phyloP scores from a whole-genome alignment of 2,888 invertebrate genomes.

The Phragmatobia fuliginosa region DNA sequence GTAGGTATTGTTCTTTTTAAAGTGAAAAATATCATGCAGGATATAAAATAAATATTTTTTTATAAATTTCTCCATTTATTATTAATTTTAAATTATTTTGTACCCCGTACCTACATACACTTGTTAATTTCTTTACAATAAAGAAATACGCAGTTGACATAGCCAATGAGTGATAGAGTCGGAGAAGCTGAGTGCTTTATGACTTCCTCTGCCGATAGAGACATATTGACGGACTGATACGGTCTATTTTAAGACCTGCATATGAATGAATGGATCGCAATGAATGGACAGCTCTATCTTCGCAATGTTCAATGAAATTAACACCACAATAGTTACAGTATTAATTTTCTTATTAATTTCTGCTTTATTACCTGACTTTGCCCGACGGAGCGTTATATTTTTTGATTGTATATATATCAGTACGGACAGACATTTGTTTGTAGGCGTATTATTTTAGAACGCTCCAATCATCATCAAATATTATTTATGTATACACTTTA shows the following conservation, averaged over 20 bases:
- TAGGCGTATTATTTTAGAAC: too few relatives aligned
- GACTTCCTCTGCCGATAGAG: constrained; percentile 71
- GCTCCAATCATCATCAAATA: too few relatives aligned
- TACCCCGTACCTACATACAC: constrained; percentile 31
- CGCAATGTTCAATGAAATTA: constrained; percentile 13
- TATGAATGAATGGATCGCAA: constrained; percentile 63
- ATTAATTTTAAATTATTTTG: neutral
- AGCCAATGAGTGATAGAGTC: constrained; percentile 70
- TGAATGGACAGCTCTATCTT: constrained; percentile 54
- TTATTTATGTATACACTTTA: too few relatives aligned
- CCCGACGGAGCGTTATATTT: too few relatives aligned
- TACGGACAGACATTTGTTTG: too few relatives aligned
- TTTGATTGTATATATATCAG: too few relatives aligned
- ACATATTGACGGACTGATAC: constrained; percentile 64
- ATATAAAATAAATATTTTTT: too few relatives aligned
- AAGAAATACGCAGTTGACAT: constrained; percentile 66
- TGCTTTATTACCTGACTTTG: neutral
- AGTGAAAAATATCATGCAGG: too few relatives aligned
- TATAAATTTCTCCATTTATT: neutral
- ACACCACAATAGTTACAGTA: neutral
- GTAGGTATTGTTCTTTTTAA: too few relatives aligned
- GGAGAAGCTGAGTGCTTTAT: constrained; percentile 74
- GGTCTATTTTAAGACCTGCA: constrained; percentile 69
- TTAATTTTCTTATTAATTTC: neutral
- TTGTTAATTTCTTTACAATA: constrained; percentile 49